These are phyloP conservation scores for Acanthurus leucopareius DNA, from an alignment of 2,797 vertebrate genomes.

Conservation along the genomic window DNA sequence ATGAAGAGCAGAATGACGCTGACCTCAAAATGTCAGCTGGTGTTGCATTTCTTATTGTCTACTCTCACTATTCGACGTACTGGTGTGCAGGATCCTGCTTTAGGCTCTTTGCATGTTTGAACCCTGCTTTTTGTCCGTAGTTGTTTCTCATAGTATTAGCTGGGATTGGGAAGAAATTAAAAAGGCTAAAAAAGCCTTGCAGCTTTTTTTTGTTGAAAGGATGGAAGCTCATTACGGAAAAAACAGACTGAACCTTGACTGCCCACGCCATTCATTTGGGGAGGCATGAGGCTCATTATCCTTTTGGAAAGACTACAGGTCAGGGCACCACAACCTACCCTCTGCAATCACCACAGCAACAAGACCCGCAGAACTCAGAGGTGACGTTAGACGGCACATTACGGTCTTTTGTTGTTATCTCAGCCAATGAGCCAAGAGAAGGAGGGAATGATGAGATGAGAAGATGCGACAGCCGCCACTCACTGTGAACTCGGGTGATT, in stretches of 20 bases:
- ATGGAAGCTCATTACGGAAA: slow-evolving; percentile 78
- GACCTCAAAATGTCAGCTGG: slow-evolving; percentile 87
- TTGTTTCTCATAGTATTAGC: slow-evolving; percentile 56
- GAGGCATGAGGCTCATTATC: slow-evolving; percentile 84
- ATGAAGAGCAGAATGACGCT: slow-evolving; percentile 79
- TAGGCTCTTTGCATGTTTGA: slow-evolving; percentile 73
- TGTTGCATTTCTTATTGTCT: slow-evolving; percentile 83
- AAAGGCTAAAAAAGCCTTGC: slow-evolving; percentile 62
- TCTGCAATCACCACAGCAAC: slow-evolving; percentile 76
- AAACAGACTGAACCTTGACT: slow-evolving; percentile 75
- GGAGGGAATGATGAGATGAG: slow-evolving; percentile 55
- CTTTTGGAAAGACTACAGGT: slow-evolving; percentile 77
- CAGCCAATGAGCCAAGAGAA: slow-evolving; percentile 42
- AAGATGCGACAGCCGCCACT: slow-evolving; percentile 64
- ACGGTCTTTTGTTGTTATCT: slow-evolving; percentile 49
- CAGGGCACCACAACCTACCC: slow-evolving; percentile 74
- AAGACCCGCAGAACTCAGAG: slow-evolving; percentile 60
- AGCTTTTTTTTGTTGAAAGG: slow-evolving; percentile 62
- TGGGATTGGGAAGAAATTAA: slow-evolving; percentile 52
- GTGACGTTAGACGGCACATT: slow-evolving; percentile 50
- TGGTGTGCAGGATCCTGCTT: slow-evolving; percentile 70
- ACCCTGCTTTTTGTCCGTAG: slow-evolving; percentile 67
- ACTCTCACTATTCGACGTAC: slow-evolving; percentile 65
- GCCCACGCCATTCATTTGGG: slow-evolving; percentile 79
- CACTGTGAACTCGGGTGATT: slow-evolving; percentile 67